Base-by-base conservation (phyloP, 2,888 invertebrate genomes). In the Drosophila fungiperda region DNA sequence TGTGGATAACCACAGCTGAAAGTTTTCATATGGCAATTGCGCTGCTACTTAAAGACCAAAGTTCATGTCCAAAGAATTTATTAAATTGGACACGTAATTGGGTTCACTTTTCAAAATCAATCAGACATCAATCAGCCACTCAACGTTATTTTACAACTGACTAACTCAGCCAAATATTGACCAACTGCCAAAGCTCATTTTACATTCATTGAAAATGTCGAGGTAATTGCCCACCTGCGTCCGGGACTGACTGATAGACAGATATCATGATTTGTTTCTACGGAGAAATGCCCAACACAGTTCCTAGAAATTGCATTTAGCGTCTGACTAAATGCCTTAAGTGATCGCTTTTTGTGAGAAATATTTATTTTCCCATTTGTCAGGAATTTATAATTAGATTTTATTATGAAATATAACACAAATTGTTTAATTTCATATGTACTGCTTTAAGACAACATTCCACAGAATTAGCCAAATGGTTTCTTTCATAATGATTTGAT, bases 131-230 rank as follows among this genome's bases (percentile, higher is more conserved):
- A 29, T 29, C 29, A 5, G 35, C 50, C 32, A 40, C 26, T 61
- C 38, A 35, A 15, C 20, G 29, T 7, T 36, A 36, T 20, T 3
- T 52, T 36, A 0, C 7, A 26, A 1, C 0, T 9, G 20, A 11
- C 6, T 57, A 36, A 29, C 57, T 63, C 64, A 67, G 58, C 65
- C 73, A 73, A 85, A 80, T 86, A 87, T 86, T 86, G 79, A 84
- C 84, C 50, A 32, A 68, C 52, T 66, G 60, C 59, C 48, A 68
- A 68, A 48, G 2, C 58, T 73, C 80, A 85, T 85, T 85, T 78
- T 78, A 87, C 82, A 87, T 89, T 83, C 68, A 85, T 85, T 85
- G 70, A 68, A 81, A 87, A 83, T 73, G 78, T 73, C 61, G 54
- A 65, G 49, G 57, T 65, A 70, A 78, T 78, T 72, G 64, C 53